A percentile compares a stretch with the other conserved stretches of the same genome.
These are phyloP conservation scores for Koerneria pararmatus DNA, from an alignment of 2,888 invertebrate genomes.

Conservation along the genomic window DNA sequence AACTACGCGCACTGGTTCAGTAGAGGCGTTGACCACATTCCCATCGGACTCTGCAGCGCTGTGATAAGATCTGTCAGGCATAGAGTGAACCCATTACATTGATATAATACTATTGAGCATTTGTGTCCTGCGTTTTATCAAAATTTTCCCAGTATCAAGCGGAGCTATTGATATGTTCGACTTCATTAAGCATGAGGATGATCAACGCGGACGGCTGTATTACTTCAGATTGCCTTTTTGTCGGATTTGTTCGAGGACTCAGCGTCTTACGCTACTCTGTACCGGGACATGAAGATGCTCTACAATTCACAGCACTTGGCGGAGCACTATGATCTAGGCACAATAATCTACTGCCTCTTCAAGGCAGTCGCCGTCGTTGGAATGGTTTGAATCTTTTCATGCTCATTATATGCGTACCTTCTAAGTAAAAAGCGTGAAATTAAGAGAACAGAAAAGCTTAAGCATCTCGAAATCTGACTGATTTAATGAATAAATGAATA, in stretches of 20 bases:
- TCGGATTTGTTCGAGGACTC: slow-evolving; percentile 55
- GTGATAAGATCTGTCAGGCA: slow-evolving; percentile 28
- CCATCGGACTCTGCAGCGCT: slow-evolving; percentile 40
- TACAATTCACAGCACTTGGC: not conserved
- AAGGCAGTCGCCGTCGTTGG: slow-evolving; percentile 19
- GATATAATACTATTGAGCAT: not conserved
- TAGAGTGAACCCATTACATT: too few species aligned
- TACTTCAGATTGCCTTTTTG: slow-evolving; percentile 31
- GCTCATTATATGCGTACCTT: too few species aligned
- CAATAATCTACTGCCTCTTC: not conserved
- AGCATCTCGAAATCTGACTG: too few species aligned
- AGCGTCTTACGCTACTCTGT: slow-evolving; percentile 39
- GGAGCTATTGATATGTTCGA: too few species aligned
- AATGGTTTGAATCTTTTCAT: too few species aligned
- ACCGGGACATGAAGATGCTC: slow-evolving; percentile 31
- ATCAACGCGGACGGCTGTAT: not conserved
- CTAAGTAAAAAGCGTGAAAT: too few species aligned
- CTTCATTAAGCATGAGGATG: not conserved
- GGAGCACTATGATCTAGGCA: slow-evolving; percentile 11
- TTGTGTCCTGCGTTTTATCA: not conserved
- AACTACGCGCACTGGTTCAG: slow-evolving; percentile 56
- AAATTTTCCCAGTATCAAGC: not conserved
- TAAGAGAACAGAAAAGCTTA: too few species aligned
- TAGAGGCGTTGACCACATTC: slow-evolving; percentile 41
- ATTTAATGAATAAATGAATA: too few species aligned